These are phyloP conservation scores for Huso huso DNA, from an alignment of 2,797 vertebrate genomes.

Conservation along the genomic window DNA sequence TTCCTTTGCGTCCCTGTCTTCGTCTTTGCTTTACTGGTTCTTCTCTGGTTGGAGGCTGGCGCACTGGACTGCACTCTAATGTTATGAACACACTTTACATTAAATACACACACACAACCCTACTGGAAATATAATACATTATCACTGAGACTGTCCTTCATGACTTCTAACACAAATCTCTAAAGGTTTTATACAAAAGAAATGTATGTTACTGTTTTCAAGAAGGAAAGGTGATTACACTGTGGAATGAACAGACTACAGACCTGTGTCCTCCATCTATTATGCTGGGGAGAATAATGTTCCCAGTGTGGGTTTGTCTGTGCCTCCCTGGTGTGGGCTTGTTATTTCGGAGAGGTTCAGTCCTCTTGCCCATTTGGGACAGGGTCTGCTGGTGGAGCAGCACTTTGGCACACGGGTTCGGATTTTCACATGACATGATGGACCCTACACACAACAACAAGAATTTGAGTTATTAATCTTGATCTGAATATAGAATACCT, in stretches of 20 bases:
- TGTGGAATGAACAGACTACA: neutral
- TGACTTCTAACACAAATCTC: too few relatives aligned
- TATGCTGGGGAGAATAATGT: conserved; percentile 17
- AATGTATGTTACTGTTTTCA: too few relatives aligned
- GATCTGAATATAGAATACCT: too few relatives aligned
- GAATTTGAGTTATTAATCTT: too few relatives aligned
- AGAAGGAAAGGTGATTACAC: too few relatives aligned
- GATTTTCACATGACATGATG: conserved; percentile 10
- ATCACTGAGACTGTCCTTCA: too few relatives aligned
- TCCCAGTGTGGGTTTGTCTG: conserved; percentile 7
- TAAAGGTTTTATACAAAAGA: too few relatives aligned
- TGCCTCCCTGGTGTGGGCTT: neutral
- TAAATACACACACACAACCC: too few relatives aligned
- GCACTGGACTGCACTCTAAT: conserved; percentile 4
- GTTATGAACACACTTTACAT: neutral
- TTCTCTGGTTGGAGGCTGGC: conserved; percentile 13
- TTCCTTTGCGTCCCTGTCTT: neutral
- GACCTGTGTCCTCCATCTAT: conserved; percentile 13
- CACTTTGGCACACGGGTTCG: neutral
- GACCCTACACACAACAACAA: conserved; percentile 9
- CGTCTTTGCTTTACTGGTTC: neutral
- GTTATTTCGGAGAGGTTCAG: neutral
- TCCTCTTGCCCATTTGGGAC: conserved; percentile 5
- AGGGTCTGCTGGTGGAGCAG: conserved; percentile 7
- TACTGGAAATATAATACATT: too few relatives aligned